phyloP scores from a whole-genome alignment of 2,113 vertebrate species.

The Miniopterus natalensis region DNA sequence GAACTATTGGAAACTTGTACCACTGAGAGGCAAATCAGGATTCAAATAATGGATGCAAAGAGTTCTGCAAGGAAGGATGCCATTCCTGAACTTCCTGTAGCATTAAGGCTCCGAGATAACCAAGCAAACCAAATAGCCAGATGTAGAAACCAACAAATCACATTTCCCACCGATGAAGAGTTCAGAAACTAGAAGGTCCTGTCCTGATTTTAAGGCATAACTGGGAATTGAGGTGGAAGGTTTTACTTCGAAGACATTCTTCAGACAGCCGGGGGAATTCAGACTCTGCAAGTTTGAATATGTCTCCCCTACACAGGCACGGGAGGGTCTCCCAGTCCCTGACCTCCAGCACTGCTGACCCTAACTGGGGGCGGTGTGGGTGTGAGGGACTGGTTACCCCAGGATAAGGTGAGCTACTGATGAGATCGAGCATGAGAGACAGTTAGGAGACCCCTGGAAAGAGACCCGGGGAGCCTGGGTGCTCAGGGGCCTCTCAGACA shows the following conservation, averaged over 20 bases:
- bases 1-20: slow-evolving; percentile 58
- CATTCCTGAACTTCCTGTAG: slow-evolving; percentile 28
- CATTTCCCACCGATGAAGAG: not conserved
- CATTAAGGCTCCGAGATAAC: not conserved
- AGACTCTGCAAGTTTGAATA: not conserved
- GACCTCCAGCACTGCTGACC: not conserved
- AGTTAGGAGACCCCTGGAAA: not conserved
- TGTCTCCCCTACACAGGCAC: not conserved
- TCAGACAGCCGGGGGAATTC: not conserved
- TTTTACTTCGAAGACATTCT: slow-evolving; percentile 20
- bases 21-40: not conserved
- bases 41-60: not conserved
- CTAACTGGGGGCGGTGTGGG: fast-evolving
- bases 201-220: not conserved
- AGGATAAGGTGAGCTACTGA: not conserved
- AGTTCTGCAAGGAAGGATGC: slow-evolving; percentile 26
- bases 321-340: not conserved
- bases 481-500: no score
- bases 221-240: not conserved
- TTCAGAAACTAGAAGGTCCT: not conserved
- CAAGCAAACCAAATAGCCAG: not conserved
- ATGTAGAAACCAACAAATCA: slow-evolving; percentile 36
- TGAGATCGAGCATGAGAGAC: not conserved
- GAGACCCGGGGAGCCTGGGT: no score
- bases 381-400: fast-evolving